These are phyloP conservation scores for Ibycter americanus DNA, from an alignment of 2,797 vertebrate species.

Conservation along the genomic window DNA sequence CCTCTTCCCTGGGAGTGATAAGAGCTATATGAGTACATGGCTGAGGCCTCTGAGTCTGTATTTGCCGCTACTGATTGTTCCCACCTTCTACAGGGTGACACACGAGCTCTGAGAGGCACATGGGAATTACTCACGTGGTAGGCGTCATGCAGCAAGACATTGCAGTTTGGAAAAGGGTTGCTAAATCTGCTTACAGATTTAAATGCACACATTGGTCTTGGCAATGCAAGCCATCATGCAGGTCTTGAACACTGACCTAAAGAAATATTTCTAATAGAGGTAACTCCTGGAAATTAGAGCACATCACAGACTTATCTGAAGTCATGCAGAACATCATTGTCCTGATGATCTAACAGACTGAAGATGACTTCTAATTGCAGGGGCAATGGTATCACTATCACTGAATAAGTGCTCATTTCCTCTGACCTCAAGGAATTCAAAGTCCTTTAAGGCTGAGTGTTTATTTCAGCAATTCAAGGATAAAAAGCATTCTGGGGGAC, in stretches of 20 bases:
- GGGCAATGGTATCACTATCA: neutral
- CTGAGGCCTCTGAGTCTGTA: neutral
- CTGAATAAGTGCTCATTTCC: neutral
- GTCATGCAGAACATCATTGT: neutral
- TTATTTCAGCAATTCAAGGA: neutral
- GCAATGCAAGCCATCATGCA: neutral
- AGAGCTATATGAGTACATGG: neutral
- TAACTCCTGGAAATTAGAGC: constrained; percentile 51
- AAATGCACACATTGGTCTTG: constrained; percentile 10
- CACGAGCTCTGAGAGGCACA: neutral
- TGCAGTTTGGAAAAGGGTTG: neutral
- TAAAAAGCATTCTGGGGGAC: neutral
- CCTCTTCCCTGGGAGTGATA: neutral
- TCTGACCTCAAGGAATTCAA: neutral
- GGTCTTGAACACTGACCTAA: constrained; percentile 36
- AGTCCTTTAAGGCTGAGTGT: neutral
- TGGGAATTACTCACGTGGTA: neutral
- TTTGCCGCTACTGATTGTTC: neutral
- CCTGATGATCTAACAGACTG: neutral
- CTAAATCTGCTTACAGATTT: neutral
- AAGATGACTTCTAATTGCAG: neutral
- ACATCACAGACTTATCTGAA: constrained; percentile 23
- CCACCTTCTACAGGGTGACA: neutral
- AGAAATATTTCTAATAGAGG: constrained; percentile 56
- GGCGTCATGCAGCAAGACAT: neutral